These are phyloP conservation scores for Malurus leucopterus DNA, from an alignment of 2,797 vertebrate genomes.

Conservation along the genomic window DNA sequence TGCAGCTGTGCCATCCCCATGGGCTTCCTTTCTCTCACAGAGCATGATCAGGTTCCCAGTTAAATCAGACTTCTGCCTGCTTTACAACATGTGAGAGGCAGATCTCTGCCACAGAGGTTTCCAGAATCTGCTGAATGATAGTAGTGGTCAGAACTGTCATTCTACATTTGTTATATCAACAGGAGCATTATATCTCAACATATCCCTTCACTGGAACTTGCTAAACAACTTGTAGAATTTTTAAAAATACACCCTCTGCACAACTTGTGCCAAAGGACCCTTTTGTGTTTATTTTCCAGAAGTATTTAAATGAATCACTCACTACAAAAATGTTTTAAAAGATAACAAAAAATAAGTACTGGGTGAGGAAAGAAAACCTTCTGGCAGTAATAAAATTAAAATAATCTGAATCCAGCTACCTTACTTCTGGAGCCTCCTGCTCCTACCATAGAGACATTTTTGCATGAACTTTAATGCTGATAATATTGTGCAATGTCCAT, in stretches of 20 bases:
- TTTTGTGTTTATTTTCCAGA: neutral
- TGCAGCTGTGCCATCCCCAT: neutral
- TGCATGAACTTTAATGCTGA: neutral
- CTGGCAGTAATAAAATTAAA: neutral
- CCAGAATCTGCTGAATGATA: neutral
- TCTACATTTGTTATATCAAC: neutral
- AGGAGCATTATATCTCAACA: neutral
- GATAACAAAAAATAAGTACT: neutral
- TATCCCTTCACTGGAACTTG: neutral
- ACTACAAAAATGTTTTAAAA: neutral
- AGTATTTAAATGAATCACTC: neutral
- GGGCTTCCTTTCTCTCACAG: neutral
- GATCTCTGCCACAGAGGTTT: neutral
- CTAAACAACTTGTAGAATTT: neutral
- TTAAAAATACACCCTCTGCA: neutral
- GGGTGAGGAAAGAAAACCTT: neutral
- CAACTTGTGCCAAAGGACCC: neutral
- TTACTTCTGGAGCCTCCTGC: neutral
- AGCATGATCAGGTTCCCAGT: neutral
- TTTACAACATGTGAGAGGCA: neutral
- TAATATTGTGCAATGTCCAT: neutral
- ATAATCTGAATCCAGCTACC: neutral
- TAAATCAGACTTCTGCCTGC: neutral
- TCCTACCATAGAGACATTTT: neutral
- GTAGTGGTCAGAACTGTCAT: neutral